Evolutionary conservation across 1,140 invertebrate species (phyloP).

Genomic region (Notospermus geniculatus): DNA sequence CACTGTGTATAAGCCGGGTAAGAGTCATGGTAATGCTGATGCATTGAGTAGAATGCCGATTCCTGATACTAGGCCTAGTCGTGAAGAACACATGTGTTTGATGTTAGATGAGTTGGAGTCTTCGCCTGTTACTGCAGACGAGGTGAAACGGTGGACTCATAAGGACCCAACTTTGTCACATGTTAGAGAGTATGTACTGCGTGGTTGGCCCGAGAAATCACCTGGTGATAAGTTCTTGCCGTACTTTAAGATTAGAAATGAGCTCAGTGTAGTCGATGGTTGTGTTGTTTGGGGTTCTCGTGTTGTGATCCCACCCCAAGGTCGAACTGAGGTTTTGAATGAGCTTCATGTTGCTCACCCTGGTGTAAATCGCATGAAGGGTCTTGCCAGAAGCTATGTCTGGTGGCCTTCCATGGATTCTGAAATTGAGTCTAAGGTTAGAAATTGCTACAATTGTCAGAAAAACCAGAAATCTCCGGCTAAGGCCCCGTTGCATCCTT

Average conservation of each 20-base stretch:
- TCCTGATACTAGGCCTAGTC: not conserved
- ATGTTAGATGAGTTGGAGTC: not conserved
- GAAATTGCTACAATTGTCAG: slow-evolving; percentile 29
- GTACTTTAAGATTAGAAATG: slow-evolving; percentile 13
- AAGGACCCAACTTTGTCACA: slow-evolving; percentile 6
- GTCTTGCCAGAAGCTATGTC: slow-evolving; percentile 45
- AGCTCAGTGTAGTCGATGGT: slow-evolving; percentile 23
- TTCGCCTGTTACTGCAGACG: not conserved
- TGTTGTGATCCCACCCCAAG: slow-evolving; percentile 50
- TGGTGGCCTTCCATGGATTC: slow-evolving; percentile 57
- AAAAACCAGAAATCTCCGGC: slow-evolving; percentile 25
- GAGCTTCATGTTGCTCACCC: slow-evolving; percentile 53
- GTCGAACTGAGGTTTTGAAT: slow-evolving; percentile 29
- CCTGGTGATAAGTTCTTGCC: slow-evolving; percentile 10
- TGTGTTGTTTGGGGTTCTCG: slow-evolving; percentile 27
- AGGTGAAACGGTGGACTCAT: not conserved
- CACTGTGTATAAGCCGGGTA: no score
- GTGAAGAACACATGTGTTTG: not conserved
- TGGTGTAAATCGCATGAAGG: slow-evolving; percentile 56
- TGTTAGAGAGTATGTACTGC: not conserved
- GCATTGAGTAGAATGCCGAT: not conserved
- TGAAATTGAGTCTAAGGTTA: slow-evolving; percentile 38
- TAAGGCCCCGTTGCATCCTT: slow-evolving; percentile 31
- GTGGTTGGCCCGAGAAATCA: no score
- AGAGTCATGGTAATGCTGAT: no score